Evolutionary conservation across 2,113 vertebrate species (phyloP).

Genomic region (Hiodon alosoides): DNA sequence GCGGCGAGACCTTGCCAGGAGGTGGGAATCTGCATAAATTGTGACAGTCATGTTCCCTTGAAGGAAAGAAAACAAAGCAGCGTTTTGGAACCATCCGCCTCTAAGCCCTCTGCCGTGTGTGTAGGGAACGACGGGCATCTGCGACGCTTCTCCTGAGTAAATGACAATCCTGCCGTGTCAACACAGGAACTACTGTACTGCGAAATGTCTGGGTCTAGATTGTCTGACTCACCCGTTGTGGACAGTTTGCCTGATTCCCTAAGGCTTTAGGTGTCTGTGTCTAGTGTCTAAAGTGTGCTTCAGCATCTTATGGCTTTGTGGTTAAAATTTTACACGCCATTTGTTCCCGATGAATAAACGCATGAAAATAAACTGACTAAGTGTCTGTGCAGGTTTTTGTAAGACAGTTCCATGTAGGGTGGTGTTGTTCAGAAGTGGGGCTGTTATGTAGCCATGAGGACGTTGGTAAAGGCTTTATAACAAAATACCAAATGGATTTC

Average conservation of each 20-base stretch:
- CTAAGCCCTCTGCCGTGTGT: neutral
- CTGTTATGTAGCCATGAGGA: too few relatives aligned
- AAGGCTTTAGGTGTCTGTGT: neutral
- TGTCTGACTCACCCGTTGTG: slow-evolving; percentile 9
- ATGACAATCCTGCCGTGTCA: neutral
- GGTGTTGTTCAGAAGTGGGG: neutral
- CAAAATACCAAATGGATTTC: too few relatives aligned
- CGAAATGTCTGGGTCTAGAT: slow-evolving; percentile 1
- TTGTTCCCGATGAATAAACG: neutral
- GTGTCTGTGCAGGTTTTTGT: too few relatives aligned
- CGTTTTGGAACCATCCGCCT: neutral
- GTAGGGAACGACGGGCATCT: neutral
- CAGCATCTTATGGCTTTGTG: neutral
- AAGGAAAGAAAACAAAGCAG: neutral
- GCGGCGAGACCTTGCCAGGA: neutral
- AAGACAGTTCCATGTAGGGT: neutral
- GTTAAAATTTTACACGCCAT: neutral
- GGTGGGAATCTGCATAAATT: neutral
- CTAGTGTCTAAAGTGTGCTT: slow-evolving; percentile 4
- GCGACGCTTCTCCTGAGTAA: slow-evolving; percentile 4
- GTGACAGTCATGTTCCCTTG: neutral
- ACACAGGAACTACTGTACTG: slow-evolving; percentile 11
- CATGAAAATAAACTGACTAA: too few relatives aligned
- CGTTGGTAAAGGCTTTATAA: too few relatives aligned
- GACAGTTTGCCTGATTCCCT: neutral